These are phyloP conservation scores for Trachythela sp. DNA, from an alignment of 64 coral and sea anemone genomes.

Conservation along the genomic window DNA sequence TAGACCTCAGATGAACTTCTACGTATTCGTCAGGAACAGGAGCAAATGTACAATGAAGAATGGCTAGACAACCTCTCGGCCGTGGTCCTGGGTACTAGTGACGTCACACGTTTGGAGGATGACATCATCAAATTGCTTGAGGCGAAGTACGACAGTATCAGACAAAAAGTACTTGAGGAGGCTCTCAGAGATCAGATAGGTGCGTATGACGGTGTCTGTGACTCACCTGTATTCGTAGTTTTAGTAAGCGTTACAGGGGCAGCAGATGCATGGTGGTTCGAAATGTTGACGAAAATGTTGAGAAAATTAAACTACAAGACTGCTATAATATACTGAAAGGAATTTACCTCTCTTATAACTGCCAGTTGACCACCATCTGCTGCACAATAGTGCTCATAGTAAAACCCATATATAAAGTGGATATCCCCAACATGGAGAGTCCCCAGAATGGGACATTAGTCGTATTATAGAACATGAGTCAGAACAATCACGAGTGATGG, in stretches of 20 bases:
- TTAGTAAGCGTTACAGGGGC: too few species aligned
- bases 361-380: too few species aligned
- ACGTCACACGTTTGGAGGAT: conserved; percentile 72
- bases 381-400: too few species aligned
- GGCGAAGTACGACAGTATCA: conserved; percentile 50
- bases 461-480: too few species aligned
- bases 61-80: conserved; percentile 76
- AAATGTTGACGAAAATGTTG: not conserved
- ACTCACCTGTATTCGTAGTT: not conserved
- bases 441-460: too few species aligned
- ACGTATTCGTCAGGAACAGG: conserved; percentile 67
- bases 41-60: conserved; percentile 59
- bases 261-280: too few species aligned
- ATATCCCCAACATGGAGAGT: too few species aligned
- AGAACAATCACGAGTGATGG: too few species aligned
- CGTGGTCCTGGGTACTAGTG: conserved; percentile 82
- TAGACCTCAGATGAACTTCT: conserved; percentile 81
- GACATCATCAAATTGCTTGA: conserved; percentile 84
- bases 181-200: conserved; percentile 51
- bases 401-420: too few species aligned
- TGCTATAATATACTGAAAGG: too few species aligned
- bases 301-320: not conserved
- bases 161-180: conserved; percentile 1
- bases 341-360: too few species aligned
- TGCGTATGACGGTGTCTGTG: conserved; percentile 52